Base-by-base conservation (phyloP, 2,797 vertebrate genomes). In the Denticeps clupeoides region DNA sequence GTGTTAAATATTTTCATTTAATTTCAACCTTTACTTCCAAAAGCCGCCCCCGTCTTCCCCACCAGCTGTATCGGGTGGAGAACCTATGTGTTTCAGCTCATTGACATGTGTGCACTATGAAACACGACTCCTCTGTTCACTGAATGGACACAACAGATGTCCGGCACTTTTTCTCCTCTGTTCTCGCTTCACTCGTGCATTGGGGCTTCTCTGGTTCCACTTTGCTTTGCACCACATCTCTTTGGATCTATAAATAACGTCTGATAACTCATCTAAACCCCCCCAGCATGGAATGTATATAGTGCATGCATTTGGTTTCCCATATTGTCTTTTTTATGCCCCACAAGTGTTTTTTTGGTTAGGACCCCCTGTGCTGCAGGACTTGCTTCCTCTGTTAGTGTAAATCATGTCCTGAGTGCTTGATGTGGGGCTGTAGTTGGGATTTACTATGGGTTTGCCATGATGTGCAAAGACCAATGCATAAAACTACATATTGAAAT, bases 121-220 rank as follows among this genome's bases (percentile, higher is more conserved):
- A 78, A 71, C 60, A 45, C 35, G 60, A 74, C 45, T 51, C 59
- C 42, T 47, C 43, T 46, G 51, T 62, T 74, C 53, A 46, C 55
- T 62, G 41, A 73, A 81, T 69, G 58, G 37, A 53, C 71, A 65
- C 53, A 77, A 57, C 79, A 81, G 73, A 79, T 78, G 76, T 59
- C 65, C 62, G 53, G 58, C 51, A 29, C 37, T 56, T 49, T 63
- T 67, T 53, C 50, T 50, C 49, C 45, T 22, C 32, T 56, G 72
- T 67, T 71, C 70, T 49, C 49, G 56, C 55, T 68, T 53, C 49
- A 59, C 43, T 49, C 31, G 24, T 42, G 8, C 41, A 55, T 51
- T 66, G 56, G 50, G 53, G 45, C 4, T 9, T 47, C 53, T 77
- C 62, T 33, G 21, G 51, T 72, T 72, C 72, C 66, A 27, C 59